Conservation (phyloP, 1,140 invertebrate species). For the Scaptodrosophila lebanonensis region DNA sequence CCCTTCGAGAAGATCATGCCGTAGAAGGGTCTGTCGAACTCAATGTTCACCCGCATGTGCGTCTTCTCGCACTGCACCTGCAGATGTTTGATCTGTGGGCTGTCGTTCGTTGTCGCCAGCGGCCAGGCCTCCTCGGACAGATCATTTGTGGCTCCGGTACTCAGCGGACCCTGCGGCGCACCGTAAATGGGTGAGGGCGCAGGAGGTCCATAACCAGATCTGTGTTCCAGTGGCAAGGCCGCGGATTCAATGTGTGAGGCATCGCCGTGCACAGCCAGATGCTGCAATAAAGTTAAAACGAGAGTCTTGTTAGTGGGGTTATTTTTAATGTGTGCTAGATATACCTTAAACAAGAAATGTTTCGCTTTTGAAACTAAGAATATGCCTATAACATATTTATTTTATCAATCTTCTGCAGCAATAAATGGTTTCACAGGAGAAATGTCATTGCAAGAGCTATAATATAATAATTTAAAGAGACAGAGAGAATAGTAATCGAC, state of each 20-base stretch:
- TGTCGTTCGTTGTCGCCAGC: slow-evolving; percentile 84
- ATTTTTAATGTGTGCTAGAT: no score
- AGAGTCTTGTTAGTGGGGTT: no score
- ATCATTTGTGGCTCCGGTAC: slow-evolving; percentile 71
- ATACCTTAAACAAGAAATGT: no score
- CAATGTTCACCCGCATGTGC: slow-evolving; percentile 95
- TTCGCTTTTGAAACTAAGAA: no score
- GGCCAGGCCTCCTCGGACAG: slow-evolving; percentile 85
- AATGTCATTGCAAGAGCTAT: not conserved
- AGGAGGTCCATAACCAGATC: slow-evolving; percentile 84
- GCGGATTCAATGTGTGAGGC: slow-evolving; percentile 87
- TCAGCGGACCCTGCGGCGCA: slow-evolving; percentile 78
- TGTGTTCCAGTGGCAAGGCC: slow-evolving; percentile 87
- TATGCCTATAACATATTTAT: no score
- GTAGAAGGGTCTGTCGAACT: slow-evolving; percentile 96
- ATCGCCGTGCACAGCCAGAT: slow-evolving; percentile 82
- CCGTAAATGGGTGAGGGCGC: slow-evolving; percentile 80
- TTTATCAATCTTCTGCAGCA: no score
- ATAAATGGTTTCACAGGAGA: no score
- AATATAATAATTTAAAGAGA: no score
- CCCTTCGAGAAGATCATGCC: slow-evolving; percentile 97
- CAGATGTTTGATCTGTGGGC: slow-evolving; percentile 92
- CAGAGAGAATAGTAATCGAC: no score
- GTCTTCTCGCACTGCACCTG: slow-evolving; percentile 98
- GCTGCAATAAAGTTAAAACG: slow-evolving; percentile 78